Base-by-base conservation (phyloP, 92 coral and sea anemone genomes). In the Siderastrea siderea region DNA sequence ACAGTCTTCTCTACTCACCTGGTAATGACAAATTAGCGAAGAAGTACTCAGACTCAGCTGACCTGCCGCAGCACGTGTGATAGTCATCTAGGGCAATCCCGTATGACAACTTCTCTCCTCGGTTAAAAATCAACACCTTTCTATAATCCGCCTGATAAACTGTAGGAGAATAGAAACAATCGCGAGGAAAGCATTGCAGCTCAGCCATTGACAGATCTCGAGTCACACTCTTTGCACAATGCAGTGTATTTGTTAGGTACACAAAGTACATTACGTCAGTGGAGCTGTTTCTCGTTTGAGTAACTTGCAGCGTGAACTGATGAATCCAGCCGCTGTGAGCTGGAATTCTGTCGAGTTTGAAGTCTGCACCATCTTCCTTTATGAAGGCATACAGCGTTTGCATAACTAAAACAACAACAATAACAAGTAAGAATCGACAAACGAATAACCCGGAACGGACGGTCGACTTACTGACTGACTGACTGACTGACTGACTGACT, bases 281-380 rank as follows among this genome's bases (percentile, higher is more conserved):
- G 7, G 93, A 64, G 57, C 47, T 79, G 77, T 44, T 86, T 49
- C 78, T 51, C 1, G 93, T 90, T 71, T 93, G 95, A 9, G 52
- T 55, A 17, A 76, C 88, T 50, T 50, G 54, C 57, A 93, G 48
- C 9, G 93, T 85, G 88, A 93, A 93, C 64, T 93, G 93, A 67
- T 93, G 78, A n/a, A 76, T 83, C 95, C 95, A 93, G 12, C 84
- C 88, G 55, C 79, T 79, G 59, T 82, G 65, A 47, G 84, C 89
- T 46, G 91, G 89, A 4, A 38, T 19, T 9, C 93, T 76, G 86
- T 86, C 95, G 43, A 93, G 78, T 86, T 93, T 93, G 67, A 81
- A 93, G 26, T 53, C 81, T 71, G 84, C 72, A 10, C 68, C 51
- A 53, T 86, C 80, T 38, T 65, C 75, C 54, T 87, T 85, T 38